Base-by-base conservation (phyloP, 2,888 invertebrate genomes). In the Acanthosepion esculentum region DNA sequence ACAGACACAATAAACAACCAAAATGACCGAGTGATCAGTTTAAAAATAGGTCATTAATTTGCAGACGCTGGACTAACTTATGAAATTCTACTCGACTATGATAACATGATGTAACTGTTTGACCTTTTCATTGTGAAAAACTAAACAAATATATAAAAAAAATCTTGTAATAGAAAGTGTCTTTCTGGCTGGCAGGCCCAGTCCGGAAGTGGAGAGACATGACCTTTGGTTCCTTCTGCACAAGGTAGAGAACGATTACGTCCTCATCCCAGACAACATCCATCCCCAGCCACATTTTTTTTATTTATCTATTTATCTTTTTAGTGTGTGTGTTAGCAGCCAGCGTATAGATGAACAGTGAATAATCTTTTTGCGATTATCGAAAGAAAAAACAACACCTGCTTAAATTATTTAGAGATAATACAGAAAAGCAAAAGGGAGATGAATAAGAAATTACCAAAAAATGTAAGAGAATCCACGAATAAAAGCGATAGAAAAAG, bases 1-100 rank as follows among this genome's bases (percentile, higher is more conserved):
- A n/a, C 12, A 78, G 78, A 78, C n/a, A 78, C 23, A n/a, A 78
- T n/a, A n/a, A 78, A 78, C n/a, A n/a, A 78, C n/a, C 10, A n/a
- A 78, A n/a, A n/a, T 33, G n/a, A 12, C n/a, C 33, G 12, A 78
- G 78, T 78, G 78, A 78, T 78, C 78, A 78, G 78, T 78, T 78
- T 78, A n/a, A 78, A 78, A 78, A 78, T 78, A 78, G 78, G 78
- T 78, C 78, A 78, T 78, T 78, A 78, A 78, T n/a, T 78, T 78
- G 78, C 12, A 78, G 78, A 78, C 78, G 78, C 33, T n/a, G n/a
- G n/a, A n/a, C 78, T 78, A n/a, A 10, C 78, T 78, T 78, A 78
- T n/a, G 78, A 78, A 78, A 78, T 33, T 78, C 78, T 78, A 78
- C n/a, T 78, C 78, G 78, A n/a, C 78, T 78, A 78, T 78, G 78